A percentile compares a stretch with the other conserved stretches of the same genome.
phyloP scores from a whole-genome alignment of 2,113 vertebrate species.

The Rana temporaria region DNA sequence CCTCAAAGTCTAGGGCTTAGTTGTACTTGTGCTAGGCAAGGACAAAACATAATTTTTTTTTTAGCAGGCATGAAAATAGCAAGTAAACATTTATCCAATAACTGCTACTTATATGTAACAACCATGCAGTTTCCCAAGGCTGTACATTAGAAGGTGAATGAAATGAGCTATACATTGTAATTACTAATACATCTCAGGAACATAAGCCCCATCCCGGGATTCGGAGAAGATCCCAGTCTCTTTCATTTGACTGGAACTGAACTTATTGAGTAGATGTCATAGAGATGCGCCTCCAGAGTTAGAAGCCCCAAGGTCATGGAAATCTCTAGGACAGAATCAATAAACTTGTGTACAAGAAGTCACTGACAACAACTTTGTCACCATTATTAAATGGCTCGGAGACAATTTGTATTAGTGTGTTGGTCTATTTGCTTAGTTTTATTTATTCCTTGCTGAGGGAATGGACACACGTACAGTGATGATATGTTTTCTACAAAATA shows the following conservation, averaged over 20 bases:
- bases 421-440: conserved; percentile 1
- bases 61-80: too few species aligned
- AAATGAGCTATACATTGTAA: conserved; percentile 19
- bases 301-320: conserved; percentile 47
- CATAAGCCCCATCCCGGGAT: neutral
- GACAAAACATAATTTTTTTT: too few species aligned
- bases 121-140: neutral
- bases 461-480: neutral
- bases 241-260: conserved; percentile 43
- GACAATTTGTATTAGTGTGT: conserved; percentile 21
- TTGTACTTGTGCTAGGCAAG: too few species aligned
- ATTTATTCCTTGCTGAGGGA: neutral
- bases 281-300: conserved; percentile 29
- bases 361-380: conserved; percentile 43
- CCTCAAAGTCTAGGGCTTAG: too few species aligned
- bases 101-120: neutral
- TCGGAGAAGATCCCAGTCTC: conserved; percentile 29
- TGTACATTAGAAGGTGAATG: neutral
- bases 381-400: conserved; percentile 39
- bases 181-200: conserved; percentile 28
- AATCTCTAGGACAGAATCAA: conserved; percentile 47
- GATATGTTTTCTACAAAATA: neutral
- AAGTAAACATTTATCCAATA: neutral
- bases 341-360: conserved; percentile 47
- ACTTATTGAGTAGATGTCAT: conserved; percentile 49